These are phyloP conservation scores for Lepisosteus osseus DNA, from an alignment of 2,113 vertebrate genomes.

Conservation along the genomic window DNA sequence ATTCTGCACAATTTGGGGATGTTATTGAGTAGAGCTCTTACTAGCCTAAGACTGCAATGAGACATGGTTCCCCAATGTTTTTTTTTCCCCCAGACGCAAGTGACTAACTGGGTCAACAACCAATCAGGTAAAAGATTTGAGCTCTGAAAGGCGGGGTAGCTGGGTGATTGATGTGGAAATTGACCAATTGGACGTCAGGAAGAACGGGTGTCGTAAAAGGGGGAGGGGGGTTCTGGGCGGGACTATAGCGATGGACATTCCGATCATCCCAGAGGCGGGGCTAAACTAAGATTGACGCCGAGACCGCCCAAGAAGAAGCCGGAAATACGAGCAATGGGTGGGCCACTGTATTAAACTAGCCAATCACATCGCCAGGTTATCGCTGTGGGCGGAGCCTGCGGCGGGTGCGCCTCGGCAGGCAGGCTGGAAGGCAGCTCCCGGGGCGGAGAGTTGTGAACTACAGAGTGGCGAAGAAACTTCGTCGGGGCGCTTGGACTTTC, in stretches of 20 bases:
- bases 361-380: neutral
- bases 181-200: neutral
- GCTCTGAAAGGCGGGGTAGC: neutral
- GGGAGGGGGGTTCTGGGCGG: neutral
- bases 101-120: neutral
- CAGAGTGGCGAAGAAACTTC: too few relatives aligned
- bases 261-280: neutral
- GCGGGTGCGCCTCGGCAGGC: neutral
- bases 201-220: neutral
- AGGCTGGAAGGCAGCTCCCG: neutral
- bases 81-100: too few relatives aligned
- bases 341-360: neutral
- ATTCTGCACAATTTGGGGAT: too few relatives aligned
- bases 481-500: too few relatives aligned
- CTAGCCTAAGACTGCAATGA: too few relatives aligned
- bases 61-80: too few relatives aligned
- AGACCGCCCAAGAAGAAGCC: neutral
- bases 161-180: neutral
- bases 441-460: neutral
- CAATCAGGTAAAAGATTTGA: neutral
- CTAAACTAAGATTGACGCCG: neutral
- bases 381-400: neutral
- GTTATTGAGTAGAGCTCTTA: too few relatives aligned
- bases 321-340: neutral
- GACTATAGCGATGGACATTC: neutral